Base-by-base conservation (phyloP, 2,113 vertebrate genomes). In the Oceanodroma tethys region DNA sequence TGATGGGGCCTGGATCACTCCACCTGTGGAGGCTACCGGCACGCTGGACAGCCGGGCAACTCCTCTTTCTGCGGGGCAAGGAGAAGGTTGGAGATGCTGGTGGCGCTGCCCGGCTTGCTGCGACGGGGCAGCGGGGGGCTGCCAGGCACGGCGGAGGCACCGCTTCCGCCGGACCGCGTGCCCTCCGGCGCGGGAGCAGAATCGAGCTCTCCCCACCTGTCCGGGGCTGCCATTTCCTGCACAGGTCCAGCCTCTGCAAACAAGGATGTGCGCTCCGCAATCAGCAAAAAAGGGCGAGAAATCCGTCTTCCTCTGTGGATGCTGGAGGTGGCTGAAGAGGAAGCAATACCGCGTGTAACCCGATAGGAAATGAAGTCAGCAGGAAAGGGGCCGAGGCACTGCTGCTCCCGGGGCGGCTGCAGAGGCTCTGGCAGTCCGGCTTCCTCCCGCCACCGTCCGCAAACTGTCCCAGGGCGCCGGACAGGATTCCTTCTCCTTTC, bases 291-390 rank as follows among this genome's bases (percentile, higher is more conserved):
- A 71, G 75, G 66, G 75, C 3, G 29, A 92, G 82, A 93, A 93
- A 67, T 53, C 52, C 62, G 29, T 43, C 60, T 97, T 97, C 96
- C 96, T 95, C 70, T 83, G 66, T 36, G 90, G 78, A 32, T 79
- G 56, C 62, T 73, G 55, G 74, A 95, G 90, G 94, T 86, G 90
- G 78, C 90, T 78, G 71, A 66, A 55, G 76, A 91, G 91, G 96
- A 97, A 97, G 88, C 84, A 47, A 47, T 71, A 30, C 38, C 5
- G 2, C 29, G 2, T 30, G 60, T 58, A 88, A 50, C 68, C 73
- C 53, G 30, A 43, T 84, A 94, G 91, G 96, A 93, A 94, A 66
- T 79, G 43, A 36, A 96, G 84, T 92, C 95, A 96, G 93, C 96
- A 92, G 95, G 94, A 96, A 96, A 80, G 80, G 83, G 81, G 43